Evolutionary conservation across 2,113 vertebrate species (phyloP).

Genomic region (Varanus komodoensis): DNA sequence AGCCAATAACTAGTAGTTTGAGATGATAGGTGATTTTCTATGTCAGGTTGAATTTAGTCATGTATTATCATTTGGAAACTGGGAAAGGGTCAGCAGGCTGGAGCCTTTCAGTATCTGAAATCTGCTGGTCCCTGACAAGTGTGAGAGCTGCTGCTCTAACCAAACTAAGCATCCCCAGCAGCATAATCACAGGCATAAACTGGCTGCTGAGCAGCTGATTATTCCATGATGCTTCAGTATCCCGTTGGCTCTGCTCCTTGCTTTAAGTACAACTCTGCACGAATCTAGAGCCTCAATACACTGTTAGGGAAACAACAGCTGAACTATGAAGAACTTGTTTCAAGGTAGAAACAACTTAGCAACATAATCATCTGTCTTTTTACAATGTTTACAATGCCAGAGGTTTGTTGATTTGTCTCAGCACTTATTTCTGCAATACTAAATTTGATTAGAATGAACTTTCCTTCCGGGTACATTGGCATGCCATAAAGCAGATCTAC

Average conservation of each 20-base stretch:
- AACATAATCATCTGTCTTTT: slow-evolving; percentile 60
- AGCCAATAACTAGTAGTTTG: not conserved
- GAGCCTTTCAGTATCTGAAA: not conserved
- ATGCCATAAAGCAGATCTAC: slow-evolving; percentile 61
- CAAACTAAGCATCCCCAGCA: not conserved
- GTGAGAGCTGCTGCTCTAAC: not conserved
- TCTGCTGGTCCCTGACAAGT: not conserved
- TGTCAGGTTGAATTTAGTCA: not conserved
- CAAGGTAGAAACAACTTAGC: slow-evolving; percentile 62
- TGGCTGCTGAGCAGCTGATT: not conserved
- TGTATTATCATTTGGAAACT: not conserved
- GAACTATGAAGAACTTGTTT: slow-evolving; percentile 64
- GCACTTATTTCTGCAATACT: slow-evolving; percentile 65
- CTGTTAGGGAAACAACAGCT: slow-evolving; percentile 49
- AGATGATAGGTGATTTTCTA: not conserved
- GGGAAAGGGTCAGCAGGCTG: not conserved
- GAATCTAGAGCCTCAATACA: not conserved
- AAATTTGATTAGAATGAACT: slow-evolving; percentile 72
- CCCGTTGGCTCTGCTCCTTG: not conserved
- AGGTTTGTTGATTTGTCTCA: slow-evolving; percentile 58
- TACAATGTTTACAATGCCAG: slow-evolving; percentile 50
- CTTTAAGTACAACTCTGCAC: not conserved
- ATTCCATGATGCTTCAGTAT: not conserved
- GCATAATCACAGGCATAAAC: not conserved
- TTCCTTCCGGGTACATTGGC: slow-evolving; percentile 59